Evolutionary conservation across 2,113 vertebrate genomes (phyloP).

Genomic region (Muntiacus reevesi): DNA sequence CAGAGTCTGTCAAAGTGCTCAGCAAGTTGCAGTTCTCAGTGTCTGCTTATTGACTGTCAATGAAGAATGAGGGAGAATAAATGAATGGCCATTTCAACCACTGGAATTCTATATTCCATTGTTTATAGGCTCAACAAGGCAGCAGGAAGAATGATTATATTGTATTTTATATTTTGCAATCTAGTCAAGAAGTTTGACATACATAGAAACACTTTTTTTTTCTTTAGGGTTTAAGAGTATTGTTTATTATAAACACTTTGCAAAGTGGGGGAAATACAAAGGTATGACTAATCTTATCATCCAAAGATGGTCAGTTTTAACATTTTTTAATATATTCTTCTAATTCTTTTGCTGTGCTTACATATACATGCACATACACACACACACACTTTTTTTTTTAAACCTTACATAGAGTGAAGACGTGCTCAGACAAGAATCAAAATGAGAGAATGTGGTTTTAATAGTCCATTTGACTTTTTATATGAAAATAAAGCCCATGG

Average conservation of each 20-base stretch:
- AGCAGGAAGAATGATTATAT: not conserved
- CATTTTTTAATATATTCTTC: not conserved
- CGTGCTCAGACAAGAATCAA: not conserved
- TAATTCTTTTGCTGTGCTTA: not conserved
- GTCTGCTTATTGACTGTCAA: not conserved
- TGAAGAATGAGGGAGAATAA: not conserved
- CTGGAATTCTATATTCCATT: not conserved
- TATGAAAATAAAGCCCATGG: not conserved
- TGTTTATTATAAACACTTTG: not conserved
- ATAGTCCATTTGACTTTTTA: not conserved
- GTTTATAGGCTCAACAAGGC: not conserved
- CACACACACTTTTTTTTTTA: not conserved
- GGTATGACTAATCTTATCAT: not conserved
- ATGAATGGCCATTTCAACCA: not conserved
- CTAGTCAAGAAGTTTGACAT: not conserved
- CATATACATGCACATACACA: not conserved
- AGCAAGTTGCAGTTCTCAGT: not conserved
- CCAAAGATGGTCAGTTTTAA: not conserved
- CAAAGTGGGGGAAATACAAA: not conserved
- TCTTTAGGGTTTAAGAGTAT: not conserved
- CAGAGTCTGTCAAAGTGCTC: not conserved
- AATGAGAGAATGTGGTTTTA: not conserved
- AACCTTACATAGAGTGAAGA: not conserved
- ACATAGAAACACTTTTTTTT: not conserved
- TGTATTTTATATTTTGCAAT: not conserved